Conservation (phyloP, 2,797 vertebrate species). For the Cottoperca gobio region DNA sequence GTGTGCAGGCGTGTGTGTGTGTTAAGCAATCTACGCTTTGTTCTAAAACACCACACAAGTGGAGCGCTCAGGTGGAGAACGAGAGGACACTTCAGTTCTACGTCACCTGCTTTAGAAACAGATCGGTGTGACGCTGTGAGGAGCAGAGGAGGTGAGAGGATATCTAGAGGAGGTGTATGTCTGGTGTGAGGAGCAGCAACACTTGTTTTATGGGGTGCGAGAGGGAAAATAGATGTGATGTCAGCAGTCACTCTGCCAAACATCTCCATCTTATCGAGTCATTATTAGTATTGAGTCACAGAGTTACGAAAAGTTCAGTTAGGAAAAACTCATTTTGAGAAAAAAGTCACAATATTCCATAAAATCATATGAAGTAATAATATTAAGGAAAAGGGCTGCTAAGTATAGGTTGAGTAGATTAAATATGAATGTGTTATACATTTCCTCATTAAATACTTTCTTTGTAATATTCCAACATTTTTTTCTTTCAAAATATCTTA, state of each 20-base stretch:
- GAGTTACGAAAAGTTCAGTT: background rate
- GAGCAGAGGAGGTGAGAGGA: slow-evolving; percentile 27
- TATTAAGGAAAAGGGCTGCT: background rate
- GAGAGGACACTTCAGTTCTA: slow-evolving; percentile 29
- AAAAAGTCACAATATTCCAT: no score
- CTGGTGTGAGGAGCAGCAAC: background rate
- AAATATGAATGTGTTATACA: background rate
- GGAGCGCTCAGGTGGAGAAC: slow-evolving; percentile 23
- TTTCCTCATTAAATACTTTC: background rate
- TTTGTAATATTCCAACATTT: background rate
- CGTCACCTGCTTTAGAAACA: slow-evolving; percentile 38
- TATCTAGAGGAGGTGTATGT: slow-evolving; percentile 30
- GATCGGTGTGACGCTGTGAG: slow-evolving; percentile 27
- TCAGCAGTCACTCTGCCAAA: slow-evolving; percentile 6
- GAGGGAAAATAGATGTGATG: slow-evolving; percentile 1
- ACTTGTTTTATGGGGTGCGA: background rate
- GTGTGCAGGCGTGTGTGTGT: background rate
- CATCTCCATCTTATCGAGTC: background rate
- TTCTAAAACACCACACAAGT: slow-evolving; percentile 29
- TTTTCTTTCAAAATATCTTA: no score
- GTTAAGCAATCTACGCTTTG: slow-evolving; percentile 19
- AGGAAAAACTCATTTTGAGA: no score
- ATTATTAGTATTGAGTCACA: background rate
- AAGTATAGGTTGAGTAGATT: background rate
- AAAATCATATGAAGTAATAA: background rate